phyloP scores from a whole-genome alignment of 2,113 vertebrate genomes.

The Catagonus wagneri region DNA sequence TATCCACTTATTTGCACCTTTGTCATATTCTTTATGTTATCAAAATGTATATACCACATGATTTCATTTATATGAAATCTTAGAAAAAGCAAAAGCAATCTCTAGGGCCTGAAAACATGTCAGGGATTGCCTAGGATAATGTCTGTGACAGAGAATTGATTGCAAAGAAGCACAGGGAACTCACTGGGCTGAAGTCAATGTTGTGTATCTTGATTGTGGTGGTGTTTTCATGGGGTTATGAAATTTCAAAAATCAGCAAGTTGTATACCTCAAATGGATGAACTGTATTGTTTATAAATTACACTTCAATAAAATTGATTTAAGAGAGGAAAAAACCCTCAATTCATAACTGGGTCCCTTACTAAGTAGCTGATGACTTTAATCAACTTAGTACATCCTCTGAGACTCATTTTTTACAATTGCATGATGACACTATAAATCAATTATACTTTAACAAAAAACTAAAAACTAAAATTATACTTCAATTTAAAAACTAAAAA shows the following conservation, averaged over 20 bases:
- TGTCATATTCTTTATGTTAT: not conserved
- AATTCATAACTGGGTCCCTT: not conserved
- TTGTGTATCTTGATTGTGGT: not conserved
- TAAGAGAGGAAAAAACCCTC: not conserved
- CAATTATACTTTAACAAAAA: too few relatives aligned
- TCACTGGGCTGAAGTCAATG: not conserved
- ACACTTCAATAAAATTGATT: not conserved
- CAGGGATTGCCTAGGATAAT: not conserved
- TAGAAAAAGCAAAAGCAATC: not conserved
- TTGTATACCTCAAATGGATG: not conserved
- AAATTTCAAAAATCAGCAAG: not conserved
- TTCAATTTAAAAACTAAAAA: too few relatives aligned
- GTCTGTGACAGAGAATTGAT: not conserved
- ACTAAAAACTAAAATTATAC: too few relatives aligned
- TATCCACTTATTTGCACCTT: not conserved
- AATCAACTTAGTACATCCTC: not conserved
- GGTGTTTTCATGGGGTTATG: not conserved
- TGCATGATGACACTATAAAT: not conserved
- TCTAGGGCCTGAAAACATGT: not conserved
- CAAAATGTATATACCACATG: not conserved
- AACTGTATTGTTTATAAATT: not conserved
- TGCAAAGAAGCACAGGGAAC: not conserved
- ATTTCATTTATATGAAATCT: conserved; percentile 25
- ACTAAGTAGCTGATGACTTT: not conserved
- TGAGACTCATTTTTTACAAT: not conserved